Conservation (phyloP, 2,113 vertebrate genomes). For the Setophaga petechia region DNA sequence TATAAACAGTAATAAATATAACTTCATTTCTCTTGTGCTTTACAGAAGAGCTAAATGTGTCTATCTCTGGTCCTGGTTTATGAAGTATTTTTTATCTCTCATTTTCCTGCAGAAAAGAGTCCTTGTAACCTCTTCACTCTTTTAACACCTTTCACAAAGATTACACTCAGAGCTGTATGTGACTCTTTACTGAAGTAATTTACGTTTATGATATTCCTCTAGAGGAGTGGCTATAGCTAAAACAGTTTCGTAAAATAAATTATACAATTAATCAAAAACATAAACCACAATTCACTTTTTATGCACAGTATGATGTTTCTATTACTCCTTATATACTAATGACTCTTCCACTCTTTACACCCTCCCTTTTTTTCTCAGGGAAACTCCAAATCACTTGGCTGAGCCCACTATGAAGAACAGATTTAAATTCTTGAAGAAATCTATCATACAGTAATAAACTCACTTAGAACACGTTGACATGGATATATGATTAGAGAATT, state of each 20-base stretch:
- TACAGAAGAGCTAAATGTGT: not conserved
- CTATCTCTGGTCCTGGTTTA: not conserved
- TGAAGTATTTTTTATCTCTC: not conserved
- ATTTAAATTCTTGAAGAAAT: not conserved
- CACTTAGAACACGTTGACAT: not conserved
- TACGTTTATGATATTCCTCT: not conserved
- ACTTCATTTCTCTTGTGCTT: not conserved
- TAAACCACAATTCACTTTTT: not conserved
- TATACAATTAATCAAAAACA: not conserved
- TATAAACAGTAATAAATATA: not conserved
- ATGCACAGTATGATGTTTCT: not conserved
- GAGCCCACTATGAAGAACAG: not conserved
- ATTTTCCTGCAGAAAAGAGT: not conserved
- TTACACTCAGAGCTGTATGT: not conserved
- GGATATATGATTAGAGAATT: not conserved
- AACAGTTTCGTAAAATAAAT: not conserved
- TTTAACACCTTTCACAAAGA: not conserved
- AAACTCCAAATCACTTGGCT: not conserved
- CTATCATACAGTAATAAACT: not conserved
- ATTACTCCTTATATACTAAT: not conserved
- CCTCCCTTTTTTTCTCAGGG: not conserved
- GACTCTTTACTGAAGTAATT: not conserved
- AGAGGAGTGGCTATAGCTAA: not conserved
- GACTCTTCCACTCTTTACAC: not conserved
- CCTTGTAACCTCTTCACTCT: not conserved